phyloP scores from a whole-genome alignment of 2,113 vertebrate species.

The Crotalus tigris region DNA sequence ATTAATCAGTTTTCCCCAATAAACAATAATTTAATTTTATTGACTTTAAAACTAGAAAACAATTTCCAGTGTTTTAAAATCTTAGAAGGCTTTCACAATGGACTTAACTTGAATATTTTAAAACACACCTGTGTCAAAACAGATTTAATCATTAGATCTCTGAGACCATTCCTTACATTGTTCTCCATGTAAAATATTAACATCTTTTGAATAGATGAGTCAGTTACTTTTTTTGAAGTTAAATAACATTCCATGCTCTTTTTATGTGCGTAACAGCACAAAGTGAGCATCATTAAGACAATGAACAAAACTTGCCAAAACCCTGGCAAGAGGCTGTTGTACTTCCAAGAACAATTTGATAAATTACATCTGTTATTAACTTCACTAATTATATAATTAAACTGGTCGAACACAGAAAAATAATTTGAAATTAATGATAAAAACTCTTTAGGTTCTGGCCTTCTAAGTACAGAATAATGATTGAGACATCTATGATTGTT shows the following conservation, averaged over 20 bases:
- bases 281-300: neutral
- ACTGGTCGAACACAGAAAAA: neutral
- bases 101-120: neutral
- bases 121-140: neutral
- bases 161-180: neutral
- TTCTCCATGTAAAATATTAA: neutral
- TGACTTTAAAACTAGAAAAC: slow-evolving; percentile 16
- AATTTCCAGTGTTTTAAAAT: neutral
- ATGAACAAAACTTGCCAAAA: neutral
- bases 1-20: neutral
- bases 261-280: neutral
- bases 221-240: neutral
- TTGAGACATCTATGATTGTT: neutral
- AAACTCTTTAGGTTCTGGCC: neutral
- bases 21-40: neutral
- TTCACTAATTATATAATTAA: neutral
- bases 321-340: neutral
- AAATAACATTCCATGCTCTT: neutral
- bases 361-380: neutral
- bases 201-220: neutral
- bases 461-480: neutral
- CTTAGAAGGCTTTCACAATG: neutral
- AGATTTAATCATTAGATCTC: neutral
- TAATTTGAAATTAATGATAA: neutral
- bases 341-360: neutral